Percentiles rank a stretch among this genome's conserved stretches.
Conservation (phyloP, 2,888 invertebrate genomes). For the Abrostola triplasia region DNA sequence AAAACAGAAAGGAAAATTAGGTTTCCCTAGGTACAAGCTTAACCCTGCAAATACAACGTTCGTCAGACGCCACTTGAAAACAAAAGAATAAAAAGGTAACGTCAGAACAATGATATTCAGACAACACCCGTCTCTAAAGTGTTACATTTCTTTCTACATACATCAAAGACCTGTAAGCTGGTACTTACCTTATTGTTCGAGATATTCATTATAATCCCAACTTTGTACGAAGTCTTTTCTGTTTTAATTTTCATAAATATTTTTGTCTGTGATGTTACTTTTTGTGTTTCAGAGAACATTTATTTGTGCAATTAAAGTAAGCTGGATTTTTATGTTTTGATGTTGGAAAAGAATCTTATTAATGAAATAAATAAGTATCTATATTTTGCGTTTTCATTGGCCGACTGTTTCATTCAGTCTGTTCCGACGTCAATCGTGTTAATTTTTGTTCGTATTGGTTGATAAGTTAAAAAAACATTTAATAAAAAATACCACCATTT, state of each 20-base stretch:
- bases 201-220: conserved; percentile 22
- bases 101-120: conserved; percentile 5
- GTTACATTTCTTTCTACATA: conserved; percentile 5
- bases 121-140: background rate
- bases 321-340: background rate
- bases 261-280: conserved; percentile 4
- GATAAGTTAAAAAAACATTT: background rate
- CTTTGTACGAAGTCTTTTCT: conserved; percentile 7
- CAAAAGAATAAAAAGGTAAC: background rate
- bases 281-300: background rate
- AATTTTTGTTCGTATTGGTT: no score
- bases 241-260: conserved; percentile 17
- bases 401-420: no score
- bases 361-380: background rate
- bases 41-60: background rate
- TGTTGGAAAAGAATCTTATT: background rate
- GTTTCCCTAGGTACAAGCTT: background rate
- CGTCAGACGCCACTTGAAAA: no score
- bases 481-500: background rate
- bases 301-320: background rate
- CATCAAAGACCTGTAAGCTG: conserved; percentile 1
- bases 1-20: background rate
- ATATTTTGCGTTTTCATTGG: background rate
- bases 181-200: conserved; percentile 5
- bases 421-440: no score